Conservation (phyloP, 2,888 invertebrate species). For the Syrista parreyssii region DNA sequence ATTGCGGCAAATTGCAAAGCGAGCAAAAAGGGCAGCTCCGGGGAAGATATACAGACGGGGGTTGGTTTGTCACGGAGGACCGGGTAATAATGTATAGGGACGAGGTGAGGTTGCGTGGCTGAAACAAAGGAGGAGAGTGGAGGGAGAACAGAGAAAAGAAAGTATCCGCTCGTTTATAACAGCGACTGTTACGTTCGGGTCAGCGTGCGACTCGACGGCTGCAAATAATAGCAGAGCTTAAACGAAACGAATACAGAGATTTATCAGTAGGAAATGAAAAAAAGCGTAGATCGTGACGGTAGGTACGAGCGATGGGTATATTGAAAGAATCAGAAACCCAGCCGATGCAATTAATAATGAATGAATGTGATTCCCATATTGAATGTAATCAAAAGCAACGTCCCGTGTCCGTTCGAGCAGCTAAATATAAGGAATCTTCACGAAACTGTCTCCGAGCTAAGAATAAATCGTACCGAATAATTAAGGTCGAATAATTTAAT, state of each 20-base stretch:
- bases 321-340: background rate
- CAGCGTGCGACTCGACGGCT: background rate
- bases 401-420: background rate
- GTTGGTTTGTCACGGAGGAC: background rate
- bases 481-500: no score
- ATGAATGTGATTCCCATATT: background rate
- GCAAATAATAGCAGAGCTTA: background rate
- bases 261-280: background rate
- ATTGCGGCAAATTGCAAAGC: background rate
- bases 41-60: background rate
- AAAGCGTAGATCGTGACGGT: background rate
- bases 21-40: background rate
- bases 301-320: background rate
- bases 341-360: background rate
- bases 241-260: background rate
- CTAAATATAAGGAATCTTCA: background rate
- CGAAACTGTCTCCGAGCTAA: background rate
- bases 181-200: background rate
- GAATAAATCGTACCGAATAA: background rate
- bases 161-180: background rate
- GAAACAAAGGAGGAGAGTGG: background rate
- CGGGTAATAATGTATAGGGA: background rate
- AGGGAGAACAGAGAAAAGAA: background rate
- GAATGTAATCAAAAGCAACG: background rate
- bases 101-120: background rate